Base-by-base conservation (phyloP, 92 coral and sea anemone genomes). In the Epizoanthus illoricatus region DNA sequence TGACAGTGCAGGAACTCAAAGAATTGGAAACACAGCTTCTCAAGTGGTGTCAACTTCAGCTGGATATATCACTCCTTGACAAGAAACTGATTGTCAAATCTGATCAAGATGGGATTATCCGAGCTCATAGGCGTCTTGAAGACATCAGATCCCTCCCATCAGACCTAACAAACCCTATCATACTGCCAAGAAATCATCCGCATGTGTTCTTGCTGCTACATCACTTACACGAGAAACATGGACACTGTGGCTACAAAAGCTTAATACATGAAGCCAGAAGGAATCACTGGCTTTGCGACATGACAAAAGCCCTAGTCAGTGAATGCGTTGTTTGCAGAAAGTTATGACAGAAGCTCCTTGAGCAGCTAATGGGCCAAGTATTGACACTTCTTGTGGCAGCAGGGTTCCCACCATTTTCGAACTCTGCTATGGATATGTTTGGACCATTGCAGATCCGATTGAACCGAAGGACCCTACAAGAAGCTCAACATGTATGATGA, bases 401-500 rank as follows among this genome's bases (percentile, higher is more conserved):
- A 1, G 92, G 89, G 17, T 24, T 28, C 69, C 92, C 92, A 8
- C 85, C 47, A 71, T 89, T 65, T 78, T 83, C 80, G 65, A 84
- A 69, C 79, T 80, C 54, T 75, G 87, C 41, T 18, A 69, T 55
- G 80, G 83, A 71, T 67, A 85, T 86, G 89, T 85, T 89, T 57
- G 89, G 87, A 24, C 92, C 92, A 41, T 56, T 86, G 39, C 84
- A 83, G 16, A 79, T 89, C 28, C 54, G 72, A 67, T 42, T 89
- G 71, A 84, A 84, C 69, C 86, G 86, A n/a, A 87, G 81, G 62
- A 90, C 90, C 6, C 84, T 87, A 15, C 81, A 90, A 79, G 93
- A 90, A 68, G 93, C 90, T 42, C 90, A 87, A 57, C n/a, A 81
- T 86, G 92, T n/a, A n/a, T n/a, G n/a, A n/a, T n/a, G n/a, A n/a